Percentiles rank a stretch among this genome's conserved stretches.
Evolutionary conservation across 2,113 vertebrate species (phyloP).

Genomic region (Maccullochella peelii): DNA sequence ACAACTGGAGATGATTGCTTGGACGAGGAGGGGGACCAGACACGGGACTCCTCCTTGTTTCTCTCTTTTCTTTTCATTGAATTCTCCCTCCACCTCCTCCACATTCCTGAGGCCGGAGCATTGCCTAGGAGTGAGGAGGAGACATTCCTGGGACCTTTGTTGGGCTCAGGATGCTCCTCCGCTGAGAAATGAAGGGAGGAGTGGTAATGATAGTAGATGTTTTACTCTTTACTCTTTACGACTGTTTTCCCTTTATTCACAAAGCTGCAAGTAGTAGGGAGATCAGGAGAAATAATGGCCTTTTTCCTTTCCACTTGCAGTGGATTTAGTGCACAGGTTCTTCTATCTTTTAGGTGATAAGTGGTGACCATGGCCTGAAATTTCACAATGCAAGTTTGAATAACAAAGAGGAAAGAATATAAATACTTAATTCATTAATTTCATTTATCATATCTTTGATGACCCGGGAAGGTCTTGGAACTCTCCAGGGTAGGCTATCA

Average conservation of each 20-base stretch:
- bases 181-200: constrained; percentile 45
- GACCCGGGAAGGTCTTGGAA: neutral
- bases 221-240: constrained; percentile 17
- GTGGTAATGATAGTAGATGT: constrained; percentile 41
- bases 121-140: constrained; percentile 53
- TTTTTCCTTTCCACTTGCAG: neutral
- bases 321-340: neutral
- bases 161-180: constrained; percentile 36
- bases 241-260: constrained; percentile 30
- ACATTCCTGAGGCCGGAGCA: constrained; percentile 65
- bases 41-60: constrained; percentile 43
- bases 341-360: neutral
- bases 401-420: neutral
- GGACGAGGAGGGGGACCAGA: constrained; percentile 29
- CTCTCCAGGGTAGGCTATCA: neutral
- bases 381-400: neutral
- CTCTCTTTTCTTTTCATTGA: constrained; percentile 53
- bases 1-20: constrained; percentile 49
- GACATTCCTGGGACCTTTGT: constrained; percentile 73
- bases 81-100: constrained; percentile 59
- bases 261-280: constrained; percentile 1
- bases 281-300: neutral
- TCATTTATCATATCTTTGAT: neutral
- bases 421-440: neutral
- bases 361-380: neutral